Percentiles rank a stretch among this genome's conserved stretches.
Conservation (phyloP, 2,888 invertebrate genomes). For the Machimus rusticus region DNA sequence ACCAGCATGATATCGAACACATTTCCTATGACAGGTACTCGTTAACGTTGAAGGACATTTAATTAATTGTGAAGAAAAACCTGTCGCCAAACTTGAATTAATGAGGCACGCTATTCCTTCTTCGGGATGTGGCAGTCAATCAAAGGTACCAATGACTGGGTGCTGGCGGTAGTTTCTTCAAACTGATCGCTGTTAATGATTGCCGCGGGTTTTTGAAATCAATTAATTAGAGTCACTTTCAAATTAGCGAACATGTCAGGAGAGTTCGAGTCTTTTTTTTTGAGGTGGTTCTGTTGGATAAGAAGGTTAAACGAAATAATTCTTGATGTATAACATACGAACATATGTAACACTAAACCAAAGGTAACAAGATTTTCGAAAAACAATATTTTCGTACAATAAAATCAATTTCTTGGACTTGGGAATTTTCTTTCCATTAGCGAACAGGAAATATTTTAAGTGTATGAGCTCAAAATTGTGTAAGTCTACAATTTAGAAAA, state of each 20-base stretch:
- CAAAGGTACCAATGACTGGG: neutral
- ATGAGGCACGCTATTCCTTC: neutral
- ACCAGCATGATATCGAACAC: constrained; percentile 3
- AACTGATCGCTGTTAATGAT: neutral
- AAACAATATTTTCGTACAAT: too few relatives aligned
- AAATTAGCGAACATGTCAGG: neutral
- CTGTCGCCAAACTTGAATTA: neutral
- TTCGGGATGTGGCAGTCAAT: neutral
- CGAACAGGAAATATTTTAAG: too few relatives aligned
- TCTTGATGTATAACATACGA: too few relatives aligned
- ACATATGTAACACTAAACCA: too few relatives aligned
- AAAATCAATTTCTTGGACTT: too few relatives aligned
- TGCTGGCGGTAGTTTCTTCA: neutral
- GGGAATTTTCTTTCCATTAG: too few relatives aligned
- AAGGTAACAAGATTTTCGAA: too few relatives aligned
- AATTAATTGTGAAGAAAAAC: constrained; percentile 22
- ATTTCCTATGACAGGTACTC: constrained; percentile 27
- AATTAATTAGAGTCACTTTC: neutral
- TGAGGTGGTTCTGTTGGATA: neutral
- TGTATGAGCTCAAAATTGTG: too few relatives aligned
- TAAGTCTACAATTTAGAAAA: too few relatives aligned
- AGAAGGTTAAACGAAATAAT: too few relatives aligned
- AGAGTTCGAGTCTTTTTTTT: neutral
- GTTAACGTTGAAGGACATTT: neutral
- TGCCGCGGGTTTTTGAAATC: neutral